phyloP scores from a whole-genome alignment of 2,888 invertebrate genomes.

The Heliconius sara region DNA sequence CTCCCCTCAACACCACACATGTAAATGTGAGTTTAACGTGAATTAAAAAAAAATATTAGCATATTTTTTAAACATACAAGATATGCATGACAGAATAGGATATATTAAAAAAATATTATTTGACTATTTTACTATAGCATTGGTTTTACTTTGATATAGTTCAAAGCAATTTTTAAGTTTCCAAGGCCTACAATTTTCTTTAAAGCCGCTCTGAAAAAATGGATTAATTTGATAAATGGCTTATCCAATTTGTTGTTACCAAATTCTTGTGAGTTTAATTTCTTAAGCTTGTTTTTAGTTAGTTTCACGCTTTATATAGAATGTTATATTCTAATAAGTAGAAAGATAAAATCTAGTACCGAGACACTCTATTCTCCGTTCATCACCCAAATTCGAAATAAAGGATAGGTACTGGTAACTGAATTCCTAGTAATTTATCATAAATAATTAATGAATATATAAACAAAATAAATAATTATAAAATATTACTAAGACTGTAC shows the following conservation, averaged over 20 bases:
- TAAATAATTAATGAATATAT: not conserved
- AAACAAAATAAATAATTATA: not conserved
- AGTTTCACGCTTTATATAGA: not conserved
- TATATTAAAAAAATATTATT: too few relatives aligned
- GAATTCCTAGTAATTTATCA: too few relatives aligned
- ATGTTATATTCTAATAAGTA: not conserved
- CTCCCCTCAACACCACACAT: too few relatives aligned
- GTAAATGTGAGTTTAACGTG: too few relatives aligned
- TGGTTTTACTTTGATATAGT: not conserved
- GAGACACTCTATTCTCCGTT: not conserved
- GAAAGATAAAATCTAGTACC: not conserved
- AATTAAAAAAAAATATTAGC: too few relatives aligned
- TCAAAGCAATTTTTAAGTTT: not conserved
- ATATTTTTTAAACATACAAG: too few relatives aligned
- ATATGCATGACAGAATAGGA: too few relatives aligned
- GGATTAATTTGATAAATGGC: constrained; percentile 5
- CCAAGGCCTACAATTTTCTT: not conserved
- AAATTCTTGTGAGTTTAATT: not conserved
- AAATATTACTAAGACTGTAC: not conserved
- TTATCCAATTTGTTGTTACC: not conserved
- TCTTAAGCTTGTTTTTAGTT: not conserved
- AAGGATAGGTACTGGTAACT: too few relatives aligned
- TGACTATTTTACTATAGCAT: not conserved
- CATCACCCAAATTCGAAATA: not conserved
- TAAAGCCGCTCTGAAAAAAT: not conserved